phyloP scores from a whole-genome alignment of 1,140 invertebrate genomes.

The Drosophila arizonae region DNA sequence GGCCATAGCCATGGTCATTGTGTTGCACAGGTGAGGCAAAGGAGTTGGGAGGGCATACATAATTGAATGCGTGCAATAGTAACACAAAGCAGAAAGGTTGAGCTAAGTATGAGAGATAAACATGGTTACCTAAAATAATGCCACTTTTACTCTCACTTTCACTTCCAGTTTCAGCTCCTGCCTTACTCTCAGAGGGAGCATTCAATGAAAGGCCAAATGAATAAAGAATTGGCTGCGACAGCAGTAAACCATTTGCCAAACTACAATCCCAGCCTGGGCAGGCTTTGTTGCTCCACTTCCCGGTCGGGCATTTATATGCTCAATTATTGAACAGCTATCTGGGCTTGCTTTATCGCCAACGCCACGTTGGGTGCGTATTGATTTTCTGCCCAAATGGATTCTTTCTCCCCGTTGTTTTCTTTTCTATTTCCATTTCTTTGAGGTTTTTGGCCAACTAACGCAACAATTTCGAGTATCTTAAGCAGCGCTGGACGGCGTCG shows the following conservation, averaged over 20 bases:
- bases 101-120: conserved; percentile 38
- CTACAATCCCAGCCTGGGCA: neutral
- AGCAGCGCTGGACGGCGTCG: conserved; percentile 30
- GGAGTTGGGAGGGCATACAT: conserved; percentile 54
- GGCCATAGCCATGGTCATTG: too few relatives aligned
- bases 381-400: conserved; percentile 35
- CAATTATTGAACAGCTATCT: conserved; percentile 47
- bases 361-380: conserved; percentile 31
- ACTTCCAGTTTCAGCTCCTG: conserved; percentile 1
- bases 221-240: conserved; percentile 66
- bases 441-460: conserved; percentile 33
- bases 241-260: conserved; percentile 19
- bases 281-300: neutral
- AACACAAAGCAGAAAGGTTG: conserved; percentile 53
- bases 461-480: conserved; percentile 39
- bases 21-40: conserved; percentile 5
- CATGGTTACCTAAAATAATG: conserved; percentile 53
- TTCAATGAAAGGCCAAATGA: conserved; percentile 65
- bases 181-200: conserved; percentile 6
- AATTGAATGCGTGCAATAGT: conserved; percentile 66
- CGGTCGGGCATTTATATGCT: conserved; percentile 23
- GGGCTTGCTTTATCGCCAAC: conserved; percentile 13
- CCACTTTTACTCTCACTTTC: neutral
- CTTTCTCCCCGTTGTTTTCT: neutral
- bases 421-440: conserved; percentile 3